phyloP scores from a whole-genome alignment of 1,140 invertebrate genomes.

The Lepidostoma basale region DNA sequence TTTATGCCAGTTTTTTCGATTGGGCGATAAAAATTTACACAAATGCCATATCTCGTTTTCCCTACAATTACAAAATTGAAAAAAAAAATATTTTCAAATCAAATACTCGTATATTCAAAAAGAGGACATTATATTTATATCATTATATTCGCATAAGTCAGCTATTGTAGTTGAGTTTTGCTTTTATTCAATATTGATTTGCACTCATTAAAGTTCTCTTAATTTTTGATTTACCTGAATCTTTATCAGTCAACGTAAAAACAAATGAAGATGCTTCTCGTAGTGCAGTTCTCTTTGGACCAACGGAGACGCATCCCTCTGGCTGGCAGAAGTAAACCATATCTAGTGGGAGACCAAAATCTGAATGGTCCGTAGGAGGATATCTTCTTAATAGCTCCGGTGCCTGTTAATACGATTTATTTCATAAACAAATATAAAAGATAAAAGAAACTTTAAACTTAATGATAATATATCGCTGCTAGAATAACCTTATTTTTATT shows the following conservation, averaged over 20 bases:
- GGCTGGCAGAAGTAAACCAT: slow-evolving; percentile 99
- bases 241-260: slow-evolving; percentile 98
- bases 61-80: slow-evolving; percentile 58
- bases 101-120: no score
- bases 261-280: slow-evolving; percentile 96
- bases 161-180: no score
- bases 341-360: slow-evolving; percentile 95
- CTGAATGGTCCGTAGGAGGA: slow-evolving; percentile 95
- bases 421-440: not conserved
- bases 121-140: no score
- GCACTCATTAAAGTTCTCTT: not conserved
- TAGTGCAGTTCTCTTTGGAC: slow-evolving; percentile 81
- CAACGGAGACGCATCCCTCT: slow-evolving; percentile 93
- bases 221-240: slow-evolving; percentile 76
- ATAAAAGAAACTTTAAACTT: not conserved
- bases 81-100: no score
- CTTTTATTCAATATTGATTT: slow-evolving; percentile 15
- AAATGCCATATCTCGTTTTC: slow-evolving; percentile 92
- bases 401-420: slow-evolving; percentile 58
- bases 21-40: slow-evolving; percentile 97
- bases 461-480: not conserved
- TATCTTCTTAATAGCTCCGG: slow-evolving; percentile 94
- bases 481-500: not conserved
- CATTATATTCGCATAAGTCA: no score
- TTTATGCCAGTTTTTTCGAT: slow-evolving; percentile 67